Evolutionary conservation across 2,797 vertebrate species (phyloP).

Genomic region (Parauchenoglanis ngamensis): DNA sequence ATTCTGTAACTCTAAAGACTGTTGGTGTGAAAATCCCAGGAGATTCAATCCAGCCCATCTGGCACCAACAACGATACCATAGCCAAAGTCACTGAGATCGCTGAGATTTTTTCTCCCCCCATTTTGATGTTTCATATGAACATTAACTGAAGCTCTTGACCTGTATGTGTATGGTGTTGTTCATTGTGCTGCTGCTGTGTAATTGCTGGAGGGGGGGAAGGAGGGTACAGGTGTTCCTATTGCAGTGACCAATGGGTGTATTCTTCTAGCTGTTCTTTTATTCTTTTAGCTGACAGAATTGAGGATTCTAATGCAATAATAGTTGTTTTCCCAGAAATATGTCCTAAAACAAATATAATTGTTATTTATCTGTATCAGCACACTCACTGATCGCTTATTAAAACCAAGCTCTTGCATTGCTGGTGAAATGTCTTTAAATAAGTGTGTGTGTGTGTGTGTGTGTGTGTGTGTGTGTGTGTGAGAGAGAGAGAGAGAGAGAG

Average conservation of each 20-base stretch:
- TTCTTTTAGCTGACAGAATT: background rate
- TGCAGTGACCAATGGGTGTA: background rate
- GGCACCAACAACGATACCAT: too few species aligned
- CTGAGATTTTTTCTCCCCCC: background rate
- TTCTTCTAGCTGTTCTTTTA: background rate
- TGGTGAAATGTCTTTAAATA: background rate
- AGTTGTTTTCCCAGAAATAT: background rate
- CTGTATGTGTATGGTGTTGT: background rate
- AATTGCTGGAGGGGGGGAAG: too few species aligned
- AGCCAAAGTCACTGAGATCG: too few species aligned
- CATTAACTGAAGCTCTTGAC: background rate
- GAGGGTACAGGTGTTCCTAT: background rate
- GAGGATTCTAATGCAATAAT: background rate
- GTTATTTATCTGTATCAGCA: background rate
- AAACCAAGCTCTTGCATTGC: background rate
- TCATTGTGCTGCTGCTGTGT: background rate
- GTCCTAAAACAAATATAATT: background rate
- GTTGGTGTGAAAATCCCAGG: too few species aligned
- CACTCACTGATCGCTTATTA: slow-evolving; percentile 14
- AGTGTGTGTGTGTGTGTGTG: background rate
- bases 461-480: background rate
- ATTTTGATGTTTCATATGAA: background rate
- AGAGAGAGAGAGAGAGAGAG: background rate
- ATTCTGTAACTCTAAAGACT: too few species aligned
- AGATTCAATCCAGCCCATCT: too few species aligned